Evolutionary conservation across 2,113 vertebrate genomes (phyloP), one percentile per base, ranked within the genome.

Genomic region (Lichenostomus cassidix): DNA sequence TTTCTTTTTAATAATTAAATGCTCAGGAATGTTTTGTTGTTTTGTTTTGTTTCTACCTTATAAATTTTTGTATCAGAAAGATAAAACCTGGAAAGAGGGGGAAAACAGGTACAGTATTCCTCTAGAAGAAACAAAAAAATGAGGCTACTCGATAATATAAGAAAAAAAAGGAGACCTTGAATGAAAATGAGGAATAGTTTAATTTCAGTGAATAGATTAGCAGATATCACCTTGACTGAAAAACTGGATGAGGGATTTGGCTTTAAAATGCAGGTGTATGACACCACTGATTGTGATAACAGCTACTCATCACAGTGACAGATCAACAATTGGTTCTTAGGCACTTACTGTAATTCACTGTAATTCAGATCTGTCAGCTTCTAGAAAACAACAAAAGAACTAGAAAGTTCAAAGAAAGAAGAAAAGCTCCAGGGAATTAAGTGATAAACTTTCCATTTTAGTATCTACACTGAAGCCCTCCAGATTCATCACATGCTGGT

Each of bases 81-180:
- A 65, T 27, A 23, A 37, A 63, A 8, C 6, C 12, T 67, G 31
- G 10, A 37, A 80, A 62, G 7, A 44, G 2, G 5, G 4, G 21
- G 3, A 31, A 16, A 80, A 18, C 3, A 35, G 9, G 4, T 41
- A 11, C 14, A 41, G 5, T 73, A 31, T 69, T 70, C 8, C 16
- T 80, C 31, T 39, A 79, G 44, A 67, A 83, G n/a, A 70, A 60
- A 11, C 16, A 49, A 83, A 86, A 86, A 89, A 25, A 20, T 41
- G 9, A 49, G 9, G 3, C 11, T 7, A 39, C 12, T 67, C 1
- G 0, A 1, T 64, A 24, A 35, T 21, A 21, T 1, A 4, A 81
- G 39, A 29, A 53, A 53, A 35, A 35, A 37, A 78, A 4, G 21
- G 29, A 68, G 8, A 50, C 8, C 14, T 65, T 64, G 37, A 58